A percentile compares a stretch with the other conserved stretches of the same genome.
These are phyloP conservation scores for Alligator sinensis DNA, from an alignment of 2,113 vertebrate species.

Conservation along the genomic window DNA sequence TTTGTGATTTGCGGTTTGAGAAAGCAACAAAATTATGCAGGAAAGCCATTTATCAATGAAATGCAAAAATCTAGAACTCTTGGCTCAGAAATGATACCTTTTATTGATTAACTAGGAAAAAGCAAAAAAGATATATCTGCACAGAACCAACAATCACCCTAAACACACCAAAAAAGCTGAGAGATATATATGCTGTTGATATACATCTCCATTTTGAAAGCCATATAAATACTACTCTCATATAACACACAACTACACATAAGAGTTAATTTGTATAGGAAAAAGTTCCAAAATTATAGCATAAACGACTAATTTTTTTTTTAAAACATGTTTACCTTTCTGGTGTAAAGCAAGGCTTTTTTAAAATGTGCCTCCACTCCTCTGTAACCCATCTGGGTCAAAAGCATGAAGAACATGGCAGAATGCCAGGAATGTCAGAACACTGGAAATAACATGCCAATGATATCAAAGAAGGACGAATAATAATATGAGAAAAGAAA, in stretches of 20 bases:
- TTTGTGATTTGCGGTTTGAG: fast-evolving
- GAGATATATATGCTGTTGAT: no score
- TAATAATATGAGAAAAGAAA: constrained; percentile 58
- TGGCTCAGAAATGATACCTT: no score
- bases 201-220: background rate
- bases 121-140: no score
- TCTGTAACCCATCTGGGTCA: constrained; percentile 27
- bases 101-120: no score
- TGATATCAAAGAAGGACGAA: constrained; percentile 57
- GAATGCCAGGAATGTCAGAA: constrained; percentile 52
- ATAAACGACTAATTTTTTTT: background rate
- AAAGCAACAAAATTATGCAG: background rate
- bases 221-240: background rate
- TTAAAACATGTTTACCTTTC: constrained; percentile 28
- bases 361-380: background rate
- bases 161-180: no score
- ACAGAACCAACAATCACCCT: no score
- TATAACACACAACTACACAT: background rate
- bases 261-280: background rate
- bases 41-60: background rate
- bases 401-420: constrained; percentile 29
- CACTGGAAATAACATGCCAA: constrained; percentile 22
- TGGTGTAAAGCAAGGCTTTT: background rate
- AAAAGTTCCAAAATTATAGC: background rate
- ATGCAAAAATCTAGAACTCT: background rate